These are phyloP conservation scores for Borostomias antarcticus DNA, from an alignment of 2,797 vertebrate species.

Conservation along the genomic window DNA sequence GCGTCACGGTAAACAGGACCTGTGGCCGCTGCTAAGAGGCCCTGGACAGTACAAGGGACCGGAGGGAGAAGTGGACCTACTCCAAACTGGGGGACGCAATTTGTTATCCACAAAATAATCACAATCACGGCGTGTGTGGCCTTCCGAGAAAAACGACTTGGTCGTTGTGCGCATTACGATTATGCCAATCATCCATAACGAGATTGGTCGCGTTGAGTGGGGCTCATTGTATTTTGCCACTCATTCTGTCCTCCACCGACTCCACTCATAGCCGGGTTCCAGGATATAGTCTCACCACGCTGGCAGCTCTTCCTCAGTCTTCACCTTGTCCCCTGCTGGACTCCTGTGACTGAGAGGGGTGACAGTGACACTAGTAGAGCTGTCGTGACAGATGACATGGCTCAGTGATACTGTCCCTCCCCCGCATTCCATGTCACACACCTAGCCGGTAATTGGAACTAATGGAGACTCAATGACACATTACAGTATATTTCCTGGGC, in stretches of 20 bases:
- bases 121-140: too few species aligned
- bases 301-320: not conserved
- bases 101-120: not conserved
- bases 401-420: not conserved
- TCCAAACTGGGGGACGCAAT: not conserved
- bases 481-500: conserved; percentile 27
- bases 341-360: not conserved
- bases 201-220: not conserved
- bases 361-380: not conserved
- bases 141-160: too few species aligned
- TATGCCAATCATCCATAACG: not conserved
- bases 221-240: not conserved
- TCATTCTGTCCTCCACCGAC: not conserved
- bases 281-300: not conserved
- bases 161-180: not conserved
- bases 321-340: not conserved
- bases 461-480: conserved; percentile 44
- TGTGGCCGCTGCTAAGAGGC: conserved; percentile 28
- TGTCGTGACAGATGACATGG: conserved; percentile 18
- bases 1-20: conserved; percentile 53
- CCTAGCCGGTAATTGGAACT: conserved; percentile 42
- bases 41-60: not conserved
- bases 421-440: not conserved
- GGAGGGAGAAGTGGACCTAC: not conserved
- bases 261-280: not conserved